Evolutionary conservation across 2,797 vertebrate species (phyloP).

Genomic region (Manis crassicaudata): DNA sequence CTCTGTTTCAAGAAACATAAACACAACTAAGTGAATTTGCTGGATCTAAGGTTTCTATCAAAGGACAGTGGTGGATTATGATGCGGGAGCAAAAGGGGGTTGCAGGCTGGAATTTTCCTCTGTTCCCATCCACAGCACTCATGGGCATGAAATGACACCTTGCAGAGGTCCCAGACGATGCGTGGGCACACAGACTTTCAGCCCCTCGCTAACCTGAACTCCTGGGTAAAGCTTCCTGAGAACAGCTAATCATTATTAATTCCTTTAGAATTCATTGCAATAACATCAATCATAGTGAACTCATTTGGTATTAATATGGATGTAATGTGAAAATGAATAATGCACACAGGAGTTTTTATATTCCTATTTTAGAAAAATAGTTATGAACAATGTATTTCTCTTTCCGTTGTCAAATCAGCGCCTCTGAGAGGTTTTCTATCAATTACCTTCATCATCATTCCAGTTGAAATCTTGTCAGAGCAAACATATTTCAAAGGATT

Average conservation of each 20-base stretch:
- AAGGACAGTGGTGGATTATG: background rate
- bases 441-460: constrained; percentile 90
- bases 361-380: constrained; percentile 88
- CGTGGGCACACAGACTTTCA: constrained; percentile 74
- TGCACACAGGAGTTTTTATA: constrained; percentile 87
- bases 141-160: constrained; percentile 22
- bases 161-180: constrained; percentile 32
- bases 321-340: constrained; percentile 89
- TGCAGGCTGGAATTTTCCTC: background rate
- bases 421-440: constrained; percentile 84
- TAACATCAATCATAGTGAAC: constrained; percentile 87
- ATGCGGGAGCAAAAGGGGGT: background rate
- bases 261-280: constrained; percentile 89
- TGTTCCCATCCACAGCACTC: constrained; percentile 26
- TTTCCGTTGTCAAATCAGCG: constrained; percentile 82
- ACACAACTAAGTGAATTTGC: background rate
- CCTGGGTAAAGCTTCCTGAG: constrained; percentile 83
- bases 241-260: constrained; percentile 88
- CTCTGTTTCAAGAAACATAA: background rate
- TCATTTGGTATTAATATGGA: constrained; percentile 89
- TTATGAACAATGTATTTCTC: constrained; percentile 87
- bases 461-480: constrained; percentile 91
- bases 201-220: constrained; percentile 79
- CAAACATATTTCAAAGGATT: constrained; percentile 93
- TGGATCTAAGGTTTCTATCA: background rate